Conservation (phyloP, 2,888 invertebrate genomes). For the Listrodromus nycthemerus region DNA sequence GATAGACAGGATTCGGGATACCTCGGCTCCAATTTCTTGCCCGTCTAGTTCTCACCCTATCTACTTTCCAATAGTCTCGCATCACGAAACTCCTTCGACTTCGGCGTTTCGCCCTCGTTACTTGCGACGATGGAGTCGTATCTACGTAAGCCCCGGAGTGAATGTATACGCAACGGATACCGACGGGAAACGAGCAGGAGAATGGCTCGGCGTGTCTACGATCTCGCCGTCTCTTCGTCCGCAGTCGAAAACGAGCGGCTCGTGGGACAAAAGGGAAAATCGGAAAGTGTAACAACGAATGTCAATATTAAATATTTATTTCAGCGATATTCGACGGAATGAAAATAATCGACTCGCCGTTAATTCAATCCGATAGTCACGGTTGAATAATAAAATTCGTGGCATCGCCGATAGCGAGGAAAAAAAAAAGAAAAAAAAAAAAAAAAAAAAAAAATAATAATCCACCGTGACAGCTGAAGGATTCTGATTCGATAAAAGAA, state of each 20-base stretch:
- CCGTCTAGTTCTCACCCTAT: conserved; percentile 54
- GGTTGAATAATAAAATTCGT: too few relatives aligned
- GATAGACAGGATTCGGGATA: conserved; percentile 61
- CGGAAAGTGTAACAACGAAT: not conserved
- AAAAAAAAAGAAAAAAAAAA: too few relatives aligned
- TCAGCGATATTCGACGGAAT: not conserved
- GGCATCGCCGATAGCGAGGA: too few relatives aligned
- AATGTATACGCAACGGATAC: conserved; percentile 3
- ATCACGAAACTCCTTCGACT: conserved; percentile 58
- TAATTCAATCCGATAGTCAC: too few relatives aligned
- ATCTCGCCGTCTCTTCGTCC: not conserved
- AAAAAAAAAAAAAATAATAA: not conserved
- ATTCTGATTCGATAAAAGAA: conserved; percentile 1
- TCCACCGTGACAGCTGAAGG: not conserved
- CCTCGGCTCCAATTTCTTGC: conserved; percentile 41
- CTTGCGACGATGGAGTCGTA: conserved; percentile 25
- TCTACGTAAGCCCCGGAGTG: conserved; percentile 11
- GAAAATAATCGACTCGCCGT: too few relatives aligned
- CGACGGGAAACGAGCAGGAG: not conserved
- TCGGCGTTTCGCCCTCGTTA: conserved; percentile 39
- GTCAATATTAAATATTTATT: not conserved
- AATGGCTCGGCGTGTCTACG: not conserved
- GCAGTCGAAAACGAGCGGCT: not conserved
- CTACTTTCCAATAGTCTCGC: conserved; percentile 63
- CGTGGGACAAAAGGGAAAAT: not conserved